A percentile compares a stretch with the other conserved stretches of the same genome.
Evolutionary conservation across 2,888 invertebrate species (phyloP).

Genomic region (Drepana falcataria): DNA sequence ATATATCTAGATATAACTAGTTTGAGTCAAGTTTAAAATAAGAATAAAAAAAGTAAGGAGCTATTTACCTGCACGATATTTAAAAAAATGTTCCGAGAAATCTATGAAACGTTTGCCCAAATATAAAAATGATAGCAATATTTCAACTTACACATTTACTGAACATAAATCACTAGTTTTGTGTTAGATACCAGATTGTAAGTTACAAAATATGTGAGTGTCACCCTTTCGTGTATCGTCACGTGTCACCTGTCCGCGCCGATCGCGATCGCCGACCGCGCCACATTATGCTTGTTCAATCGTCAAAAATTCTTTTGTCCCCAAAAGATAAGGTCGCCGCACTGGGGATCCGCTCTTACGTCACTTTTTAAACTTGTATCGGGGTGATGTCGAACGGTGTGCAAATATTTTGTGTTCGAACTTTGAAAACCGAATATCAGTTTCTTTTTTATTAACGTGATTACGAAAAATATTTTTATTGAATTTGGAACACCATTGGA

Average conservation of each 20-base stretch:
- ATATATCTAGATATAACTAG: too few species aligned
- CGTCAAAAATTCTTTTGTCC: conserved; percentile 70
- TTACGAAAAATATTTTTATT: too few species aligned
- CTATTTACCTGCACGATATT: too few species aligned
- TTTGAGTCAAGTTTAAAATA: too few species aligned
- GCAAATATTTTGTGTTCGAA: background rate
- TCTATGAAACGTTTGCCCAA: background rate
- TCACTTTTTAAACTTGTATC: conserved; percentile 32
- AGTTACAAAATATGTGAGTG: conserved; percentile 1
- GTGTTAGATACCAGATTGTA: background rate
- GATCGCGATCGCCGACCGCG: conserved; percentile 35
- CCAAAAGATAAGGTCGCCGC: conserved; percentile 45
- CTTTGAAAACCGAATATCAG: background rate
- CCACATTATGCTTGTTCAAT: conserved; percentile 67
- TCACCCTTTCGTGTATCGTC: conserved; percentile 36
- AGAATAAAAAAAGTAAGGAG: too few species aligned
- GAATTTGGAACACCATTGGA: background rate
- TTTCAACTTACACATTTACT: background rate
- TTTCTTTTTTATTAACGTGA: background rate
- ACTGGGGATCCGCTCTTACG: conserved; percentile 30
- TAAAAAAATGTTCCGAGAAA: too few species aligned
- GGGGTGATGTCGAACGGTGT: background rate
- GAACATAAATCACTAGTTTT: background rate
- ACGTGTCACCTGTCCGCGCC: conserved; percentile 61
- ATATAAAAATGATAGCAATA: background rate